Base-by-base conservation (phyloP, 2,113 vertebrate species). In the Eubucco bourcierii region DNA sequence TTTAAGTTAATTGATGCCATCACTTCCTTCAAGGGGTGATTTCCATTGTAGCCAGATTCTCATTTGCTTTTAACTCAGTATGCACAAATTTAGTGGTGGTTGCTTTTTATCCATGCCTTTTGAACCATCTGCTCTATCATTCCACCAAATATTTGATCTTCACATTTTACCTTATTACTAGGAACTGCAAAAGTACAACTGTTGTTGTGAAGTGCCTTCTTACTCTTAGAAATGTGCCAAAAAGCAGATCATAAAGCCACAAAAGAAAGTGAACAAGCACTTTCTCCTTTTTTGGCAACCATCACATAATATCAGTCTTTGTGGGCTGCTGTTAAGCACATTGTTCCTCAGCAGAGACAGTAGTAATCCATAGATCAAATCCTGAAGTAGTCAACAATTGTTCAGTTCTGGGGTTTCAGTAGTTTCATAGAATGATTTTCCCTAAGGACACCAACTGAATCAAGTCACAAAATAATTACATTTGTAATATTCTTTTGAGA, bases 341-440 rank as follows among this genome's bases (percentile, higher is more conserved):
- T 52, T 31, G 21, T 81, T 25, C 73, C 37, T 65, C 81, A 80
- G 65, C 46, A 92, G 39, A 74, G 13, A 41, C 27, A 73, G 52
- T 7, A 31, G 72, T 90, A 84, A 59, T 68, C 15, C 56, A 75
- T 90, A 76, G 31, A 16, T 24, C 39, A 80, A 59, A 74, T 18
- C 34, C 68, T 83, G 72, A 58, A 70, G 29, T 17, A 77, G 71
- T 83, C 94, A 60, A 87, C 27, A 95, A 66, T 72, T 75, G 39
- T 65, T 58, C 89, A 64, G 93, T 91, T 64, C 68, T 73, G 74
- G 41, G 37, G 47, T 92, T 72, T 84, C 59, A 53, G 25, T 44
- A 85, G 50, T 19, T 88, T 94, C 90, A 81, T 20, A 14, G 56
- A 86, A 79, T 87, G 77, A 90, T 65, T 77, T 50, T 91, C 72